phyloP scores from a whole-genome alignment of 2,888 invertebrate genomes.

The Agriotes lineatus region DNA sequence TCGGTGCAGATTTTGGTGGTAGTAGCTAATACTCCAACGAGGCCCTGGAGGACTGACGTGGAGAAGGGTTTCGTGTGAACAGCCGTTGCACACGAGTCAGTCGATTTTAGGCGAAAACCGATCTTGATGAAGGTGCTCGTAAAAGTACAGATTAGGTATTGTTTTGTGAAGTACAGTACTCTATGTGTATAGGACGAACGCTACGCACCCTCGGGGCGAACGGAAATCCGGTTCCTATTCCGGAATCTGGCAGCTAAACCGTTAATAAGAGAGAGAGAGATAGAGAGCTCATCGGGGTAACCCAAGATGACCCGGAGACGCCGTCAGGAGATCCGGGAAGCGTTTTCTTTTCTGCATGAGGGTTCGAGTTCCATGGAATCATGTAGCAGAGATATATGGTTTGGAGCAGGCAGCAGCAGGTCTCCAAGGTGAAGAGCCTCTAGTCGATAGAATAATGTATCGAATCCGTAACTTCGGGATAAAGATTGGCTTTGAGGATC shows the following conservation, averaged over 20 bases:
- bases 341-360: slow-evolving; percentile 69
- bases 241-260: slow-evolving; percentile 72
- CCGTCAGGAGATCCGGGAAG: slow-evolving; percentile 69
- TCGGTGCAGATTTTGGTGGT: no score
- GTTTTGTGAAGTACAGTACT: no score
- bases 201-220: slow-evolving; percentile 68
- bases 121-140: no score
- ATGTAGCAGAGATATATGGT: slow-evolving; percentile 66
- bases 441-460: slow-evolving; percentile 73
- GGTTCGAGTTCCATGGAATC: slow-evolving; percentile 69
- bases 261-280: slow-evolving; percentile 65
- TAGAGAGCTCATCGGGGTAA: slow-evolving; percentile 67
- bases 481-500: slow-evolving; percentile 82
- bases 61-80: no score
- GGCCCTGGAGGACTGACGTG: no score
- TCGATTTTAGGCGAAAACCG: no score
- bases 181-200: no score
- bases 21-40: no score
- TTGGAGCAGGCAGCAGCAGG: slow-evolving; percentile 67
- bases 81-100: no score
- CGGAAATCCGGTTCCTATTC: slow-evolving; percentile 72
- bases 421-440: slow-evolving; percentile 78
- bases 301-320: slow-evolving; percentile 71
- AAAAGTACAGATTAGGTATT: no score
- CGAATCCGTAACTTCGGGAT: slow-evolving; percentile 76